Evolutionary conservation across 1,140 invertebrate genomes (phyloP).

Genomic region (Thaumetopoea pityocampa): DNA sequence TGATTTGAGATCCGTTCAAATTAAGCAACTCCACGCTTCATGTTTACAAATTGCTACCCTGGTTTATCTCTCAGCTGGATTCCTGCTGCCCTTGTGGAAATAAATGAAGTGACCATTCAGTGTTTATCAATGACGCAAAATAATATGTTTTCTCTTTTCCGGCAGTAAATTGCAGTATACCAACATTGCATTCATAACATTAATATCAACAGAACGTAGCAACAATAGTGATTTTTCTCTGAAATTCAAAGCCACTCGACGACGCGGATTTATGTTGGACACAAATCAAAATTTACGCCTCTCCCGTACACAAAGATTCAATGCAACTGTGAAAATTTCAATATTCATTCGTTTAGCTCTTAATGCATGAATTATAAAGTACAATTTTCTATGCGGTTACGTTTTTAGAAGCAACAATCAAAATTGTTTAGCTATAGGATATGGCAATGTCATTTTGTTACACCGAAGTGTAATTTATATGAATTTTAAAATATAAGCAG

Average conservation of each 20-base stretch:
- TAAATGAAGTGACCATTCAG: too few relatives aligned
- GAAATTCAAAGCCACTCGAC: slow-evolving; percentile 17
- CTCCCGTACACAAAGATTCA: slow-evolving; percentile 9
- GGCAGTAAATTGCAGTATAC: too few relatives aligned
- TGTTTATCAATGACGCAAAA: too few relatives aligned
- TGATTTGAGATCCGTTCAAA: too few relatives aligned
- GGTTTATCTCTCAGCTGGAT: too few relatives aligned
- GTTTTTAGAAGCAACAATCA: slow-evolving; percentile 15
- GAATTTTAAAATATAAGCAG: too few relatives aligned
- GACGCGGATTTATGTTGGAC: slow-evolving; percentile 18
- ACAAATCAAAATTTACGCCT: slow-evolving; percentile 26
- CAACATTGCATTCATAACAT: too few relatives aligned
- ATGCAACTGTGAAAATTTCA: slow-evolving; percentile 9
- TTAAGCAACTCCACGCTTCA: too few relatives aligned
- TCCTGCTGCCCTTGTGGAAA: too few relatives aligned
- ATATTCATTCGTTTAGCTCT: background rate
- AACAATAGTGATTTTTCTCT: slow-evolving; percentile 16
- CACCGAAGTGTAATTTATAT: slow-evolving; percentile 4
- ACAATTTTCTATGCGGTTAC: slow-evolving; percentile 7
- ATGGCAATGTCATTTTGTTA: slow-evolving; percentile 12
- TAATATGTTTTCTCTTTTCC: too few relatives aligned
- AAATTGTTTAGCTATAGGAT: slow-evolving; percentile 21
- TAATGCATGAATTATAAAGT: background rate
- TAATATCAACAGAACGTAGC: too few relatives aligned
- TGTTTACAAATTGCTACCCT: too few relatives aligned